These are phyloP conservation scores for Emmelina monodactyla DNA, from an alignment of 2,888 invertebrate species.

Conservation along the genomic window DNA sequence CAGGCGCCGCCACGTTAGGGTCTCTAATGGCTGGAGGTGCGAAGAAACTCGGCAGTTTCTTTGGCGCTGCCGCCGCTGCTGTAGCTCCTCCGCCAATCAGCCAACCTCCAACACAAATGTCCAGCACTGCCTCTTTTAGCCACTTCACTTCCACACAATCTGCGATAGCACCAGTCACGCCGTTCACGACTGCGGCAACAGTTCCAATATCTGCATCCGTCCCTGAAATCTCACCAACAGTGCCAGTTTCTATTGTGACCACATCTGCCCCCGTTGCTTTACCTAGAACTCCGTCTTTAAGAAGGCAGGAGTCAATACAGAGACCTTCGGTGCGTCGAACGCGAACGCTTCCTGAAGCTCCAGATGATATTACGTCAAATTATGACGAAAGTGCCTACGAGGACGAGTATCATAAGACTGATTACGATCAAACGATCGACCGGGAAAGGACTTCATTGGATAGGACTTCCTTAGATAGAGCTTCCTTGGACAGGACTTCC, in stretches of 20 bases:
- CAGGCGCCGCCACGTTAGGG: slow-evolving; percentile 57
- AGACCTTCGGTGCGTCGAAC: slow-evolving; percentile 55
- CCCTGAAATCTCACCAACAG: slow-evolving; percentile 42
- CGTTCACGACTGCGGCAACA: slow-evolving; percentile 37
- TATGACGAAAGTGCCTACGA: slow-evolving; percentile 64
- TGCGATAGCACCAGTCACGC: slow-evolving; percentile 34
- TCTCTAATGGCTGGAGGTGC: slow-evolving; percentile 59
- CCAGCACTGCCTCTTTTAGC: slow-evolving; percentile 25
- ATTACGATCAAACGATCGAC: slow-evolving; percentile 50
- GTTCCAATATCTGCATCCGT: slow-evolving; percentile 44
- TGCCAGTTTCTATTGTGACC: slow-evolving; percentile 38
- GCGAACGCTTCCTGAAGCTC: slow-evolving; percentile 56
- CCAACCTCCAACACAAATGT: slow-evolving; percentile 25
- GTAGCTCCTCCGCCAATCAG: slow-evolving; percentile 37
- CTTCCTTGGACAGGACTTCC: no score
- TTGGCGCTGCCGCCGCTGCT: slow-evolving; percentile 57
- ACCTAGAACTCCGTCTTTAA: slow-evolving; percentile 50
- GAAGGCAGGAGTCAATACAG: slow-evolving; percentile 60
- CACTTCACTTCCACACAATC: slow-evolving; percentile 24
- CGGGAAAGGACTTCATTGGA: slow-evolving; percentile 32
- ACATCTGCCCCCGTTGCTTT: slow-evolving; percentile 39
- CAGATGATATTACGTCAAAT: slow-evolving; percentile 50
- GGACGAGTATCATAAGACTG: slow-evolving; percentile 62
- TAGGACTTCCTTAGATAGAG: no score
- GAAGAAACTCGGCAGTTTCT: slow-evolving; percentile 55